These are phyloP conservation scores for Marcusenius ussheri DNA, from an alignment of 2,113 vertebrate genomes.

Conservation along the genomic window DNA sequence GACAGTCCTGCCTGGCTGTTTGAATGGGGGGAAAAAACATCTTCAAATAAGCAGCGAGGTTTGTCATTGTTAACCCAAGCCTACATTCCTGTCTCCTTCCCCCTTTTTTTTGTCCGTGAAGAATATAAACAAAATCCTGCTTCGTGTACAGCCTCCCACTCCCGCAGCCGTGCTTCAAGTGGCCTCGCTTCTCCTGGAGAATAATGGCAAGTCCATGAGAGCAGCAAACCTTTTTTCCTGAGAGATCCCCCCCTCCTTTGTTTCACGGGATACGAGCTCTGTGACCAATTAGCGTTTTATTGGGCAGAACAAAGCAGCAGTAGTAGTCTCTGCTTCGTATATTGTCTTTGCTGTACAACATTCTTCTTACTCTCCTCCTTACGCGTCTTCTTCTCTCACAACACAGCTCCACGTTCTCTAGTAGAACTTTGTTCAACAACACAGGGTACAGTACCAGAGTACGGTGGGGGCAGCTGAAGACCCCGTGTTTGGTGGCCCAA, in stretches of 20 bases:
- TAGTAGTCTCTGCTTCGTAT: constrained; percentile 25
- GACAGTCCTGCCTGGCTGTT: constrained; percentile 13
- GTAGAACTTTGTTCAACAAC: constrained; percentile 30
- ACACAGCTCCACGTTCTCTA: constrained; percentile 29
- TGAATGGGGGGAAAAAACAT: constrained; percentile 18
- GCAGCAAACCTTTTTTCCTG: constrained; percentile 33
- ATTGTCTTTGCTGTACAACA: constrained; percentile 26
- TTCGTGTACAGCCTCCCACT: constrained; percentile 16
- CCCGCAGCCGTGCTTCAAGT: constrained; percentile 29
- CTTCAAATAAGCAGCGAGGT: constrained; percentile 18
- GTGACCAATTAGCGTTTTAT: constrained; percentile 51
- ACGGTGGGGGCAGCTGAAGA: constrained; percentile 1
- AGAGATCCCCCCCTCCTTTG: constrained; percentile 33
- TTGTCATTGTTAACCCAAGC: constrained; percentile 29
- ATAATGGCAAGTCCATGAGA: constrained; percentile 39
- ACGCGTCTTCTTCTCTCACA: constrained; percentile 15
- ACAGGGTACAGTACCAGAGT: constrained; percentile 20
- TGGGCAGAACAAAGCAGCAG: constrained; percentile 32
- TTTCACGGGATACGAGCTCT: constrained; percentile 42
- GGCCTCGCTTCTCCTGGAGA: constrained; percentile 30
- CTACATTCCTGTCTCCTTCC: constrained; percentile 28
- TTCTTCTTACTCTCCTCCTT: constrained; percentile 23
- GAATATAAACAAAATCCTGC: constrained; percentile 38
- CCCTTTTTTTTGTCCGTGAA: constrained; percentile 6
- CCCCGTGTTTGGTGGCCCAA: constrained; percentile 3